These are phyloP conservation scores for Tyto alba DNA, from an alignment of 2,113 vertebrate genomes.

Conservation along the genomic window DNA sequence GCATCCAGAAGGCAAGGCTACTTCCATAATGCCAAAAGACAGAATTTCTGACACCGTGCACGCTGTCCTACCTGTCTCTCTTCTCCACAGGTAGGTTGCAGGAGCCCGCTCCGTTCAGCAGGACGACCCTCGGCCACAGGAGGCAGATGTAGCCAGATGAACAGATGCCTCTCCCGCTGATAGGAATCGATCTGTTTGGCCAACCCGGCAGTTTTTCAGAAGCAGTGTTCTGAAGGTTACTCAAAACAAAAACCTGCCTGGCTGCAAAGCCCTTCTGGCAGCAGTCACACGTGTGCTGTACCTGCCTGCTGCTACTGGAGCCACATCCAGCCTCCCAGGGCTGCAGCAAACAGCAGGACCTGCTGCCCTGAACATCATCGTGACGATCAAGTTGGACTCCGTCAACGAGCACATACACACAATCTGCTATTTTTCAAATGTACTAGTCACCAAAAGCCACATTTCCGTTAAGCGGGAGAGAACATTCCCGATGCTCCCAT, in stretches of 20 bases:
- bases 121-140: background rate
- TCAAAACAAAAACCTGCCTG: background rate
- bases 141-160: background rate
- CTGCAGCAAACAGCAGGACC: background rate
- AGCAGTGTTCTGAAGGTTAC: background rate
- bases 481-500: background rate
- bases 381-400: background rate
- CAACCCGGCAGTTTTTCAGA: background rate
- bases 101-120: background rate
- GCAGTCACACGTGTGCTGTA: background rate
- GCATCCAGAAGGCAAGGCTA: background rate
- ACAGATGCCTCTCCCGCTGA: background rate
- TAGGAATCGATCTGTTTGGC: background rate
- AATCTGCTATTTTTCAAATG: background rate
- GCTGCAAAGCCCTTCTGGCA: background rate
- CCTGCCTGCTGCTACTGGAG: background rate
- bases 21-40: background rate
- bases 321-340: background rate
- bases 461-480: background rate
- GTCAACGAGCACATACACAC: background rate
- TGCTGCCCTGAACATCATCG: background rate
- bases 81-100: background rate
- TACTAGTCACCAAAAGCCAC: background rate
- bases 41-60: background rate
- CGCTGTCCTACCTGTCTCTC: background rate